Conservation (phyloP, 2,113 vertebrate species). For the Promerops cafer region DNA sequence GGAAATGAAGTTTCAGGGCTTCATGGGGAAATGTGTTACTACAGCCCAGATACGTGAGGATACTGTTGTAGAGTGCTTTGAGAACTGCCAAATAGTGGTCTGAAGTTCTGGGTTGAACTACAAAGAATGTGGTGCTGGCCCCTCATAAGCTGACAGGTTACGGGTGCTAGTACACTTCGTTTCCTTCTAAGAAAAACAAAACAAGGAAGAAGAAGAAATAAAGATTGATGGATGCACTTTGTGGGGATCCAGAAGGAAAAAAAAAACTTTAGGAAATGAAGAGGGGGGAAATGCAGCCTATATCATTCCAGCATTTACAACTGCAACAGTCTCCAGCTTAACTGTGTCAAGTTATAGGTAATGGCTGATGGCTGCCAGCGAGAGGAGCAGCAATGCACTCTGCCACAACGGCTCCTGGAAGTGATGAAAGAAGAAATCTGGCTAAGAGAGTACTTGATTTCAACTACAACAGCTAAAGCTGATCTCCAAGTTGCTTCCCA, state of each 20-base stretch:
- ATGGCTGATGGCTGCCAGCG: conserved; percentile 6
- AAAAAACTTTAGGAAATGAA: neutral
- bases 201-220: neutral
- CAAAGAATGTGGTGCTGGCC: conserved; percentile 2
- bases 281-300: neutral
- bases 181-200: neutral
- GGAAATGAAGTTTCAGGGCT: neutral
- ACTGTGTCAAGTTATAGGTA: conserved; percentile 10
- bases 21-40: neutral
- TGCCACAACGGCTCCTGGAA: conserved; percentile 1
- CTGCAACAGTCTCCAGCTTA: neutral
- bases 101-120: conserved; percentile 8
- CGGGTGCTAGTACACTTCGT: neutral
- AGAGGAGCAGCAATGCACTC: conserved; percentile 1
- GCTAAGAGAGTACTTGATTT: conserved; percentile 26
- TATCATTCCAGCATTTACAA: neutral
- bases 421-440: conserved; percentile 54
- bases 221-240: neutral
- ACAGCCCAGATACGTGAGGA: neutral
- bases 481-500: neutral
- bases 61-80: neutral
- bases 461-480: conserved; percentile 13
- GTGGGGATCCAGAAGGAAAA: neutral
- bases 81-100: neutral
- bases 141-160: neutral